Evolutionary conservation across 30 jellyfish, hydroid and myxozoan species (phyloP).

Genomic region (Catostylus mosaicus): DNA sequence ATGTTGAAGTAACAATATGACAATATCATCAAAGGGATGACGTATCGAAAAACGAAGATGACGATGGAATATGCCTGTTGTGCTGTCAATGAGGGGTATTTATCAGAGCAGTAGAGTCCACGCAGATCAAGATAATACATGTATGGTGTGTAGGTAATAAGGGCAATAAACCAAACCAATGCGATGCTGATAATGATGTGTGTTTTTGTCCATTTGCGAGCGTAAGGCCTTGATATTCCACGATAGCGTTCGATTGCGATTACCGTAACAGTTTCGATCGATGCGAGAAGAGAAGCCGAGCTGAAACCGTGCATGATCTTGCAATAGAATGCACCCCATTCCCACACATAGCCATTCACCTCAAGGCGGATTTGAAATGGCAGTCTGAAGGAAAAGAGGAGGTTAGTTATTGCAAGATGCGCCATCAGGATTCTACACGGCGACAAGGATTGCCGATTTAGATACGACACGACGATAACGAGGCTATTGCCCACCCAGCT

Average conservation of each 20-base stretch:
- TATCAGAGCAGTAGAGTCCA: conserved; percentile 48
- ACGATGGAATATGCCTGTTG: conserved; percentile 61
- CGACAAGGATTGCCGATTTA: conserved; percentile 57
- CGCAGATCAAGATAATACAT: conserved; percentile 40
- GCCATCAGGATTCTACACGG: conserved; percentile 80
- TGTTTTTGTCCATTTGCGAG: conserved; percentile 51
- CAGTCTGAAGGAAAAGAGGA: conserved; percentile 59
- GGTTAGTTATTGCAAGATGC: conserved; percentile 76
- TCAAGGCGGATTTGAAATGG: conserved; percentile 79
- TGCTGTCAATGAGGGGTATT: conserved; percentile 52
- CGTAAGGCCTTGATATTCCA: conserved; percentile 58
- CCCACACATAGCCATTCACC: conserved; percentile 63
- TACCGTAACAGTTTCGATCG: conserved; percentile 70
- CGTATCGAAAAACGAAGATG: conserved; percentile 51
- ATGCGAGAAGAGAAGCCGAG: conserved; percentile 69
- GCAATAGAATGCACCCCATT: conserved; percentile 65
- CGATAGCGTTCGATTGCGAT: conserved; percentile 87
- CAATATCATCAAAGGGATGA: conserved; percentile 60
- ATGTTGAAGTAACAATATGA: conserved; percentile 62
- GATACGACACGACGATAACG: conserved; percentile 53
- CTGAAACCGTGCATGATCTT: conserved; percentile 74
- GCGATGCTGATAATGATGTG: conserved; percentile 38
- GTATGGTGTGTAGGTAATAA: conserved; percentile 64
- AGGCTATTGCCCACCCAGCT: conserved; percentile 76
- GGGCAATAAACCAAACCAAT: conserved; percentile 67